These are phyloP conservation scores for Cyprinodon tularosa DNA, from an alignment of 2,113 vertebrate genomes.

Conservation along the genomic window DNA sequence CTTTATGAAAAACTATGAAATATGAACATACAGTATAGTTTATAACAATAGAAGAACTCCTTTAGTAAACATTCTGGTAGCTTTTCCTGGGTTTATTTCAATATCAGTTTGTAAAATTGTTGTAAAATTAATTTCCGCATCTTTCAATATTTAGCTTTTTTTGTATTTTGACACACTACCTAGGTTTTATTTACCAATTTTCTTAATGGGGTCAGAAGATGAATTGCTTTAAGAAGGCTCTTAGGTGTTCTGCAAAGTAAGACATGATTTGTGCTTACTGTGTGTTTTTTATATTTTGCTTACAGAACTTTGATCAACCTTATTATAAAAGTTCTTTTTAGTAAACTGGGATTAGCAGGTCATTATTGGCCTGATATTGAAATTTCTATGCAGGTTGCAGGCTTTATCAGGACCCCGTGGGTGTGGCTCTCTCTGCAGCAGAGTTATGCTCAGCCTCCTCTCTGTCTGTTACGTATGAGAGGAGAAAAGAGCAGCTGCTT, in stretches of 20 bases:
- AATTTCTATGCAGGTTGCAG: background rate
- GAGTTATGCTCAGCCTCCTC: slow-evolving; percentile 43
- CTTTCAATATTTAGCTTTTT: too few relatives aligned
- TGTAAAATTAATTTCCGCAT: too few relatives aligned
- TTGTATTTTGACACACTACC: too few relatives aligned
- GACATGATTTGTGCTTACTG: too few relatives aligned
- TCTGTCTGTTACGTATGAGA: slow-evolving; percentile 47
- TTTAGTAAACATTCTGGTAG: background rate
- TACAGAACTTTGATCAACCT: too few relatives aligned
- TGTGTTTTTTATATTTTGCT: too few relatives aligned
- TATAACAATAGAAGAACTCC: background rate
- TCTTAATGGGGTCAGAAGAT: background rate
- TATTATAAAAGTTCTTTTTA: too few relatives aligned
- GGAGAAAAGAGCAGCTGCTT: slow-evolving; percentile 39
- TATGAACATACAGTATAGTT: too few relatives aligned
- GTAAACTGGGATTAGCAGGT: background rate
- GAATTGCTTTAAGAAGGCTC: background rate
- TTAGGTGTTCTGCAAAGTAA: too few relatives aligned
- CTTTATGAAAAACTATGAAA: too few relatives aligned
- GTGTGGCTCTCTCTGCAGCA: slow-evolving; percentile 64
- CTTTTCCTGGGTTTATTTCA: background rate
- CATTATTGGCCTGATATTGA: background rate
- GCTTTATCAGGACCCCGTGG: slow-evolving; percentile 39
- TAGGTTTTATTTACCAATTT: background rate
- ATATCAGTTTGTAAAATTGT: background rate